Percentiles rank a stretch among this genome's conserved stretches.
Evolutionary conservation across 2,113 vertebrate species (phyloP).

Genomic region (Actinemys pallida): DNA sequence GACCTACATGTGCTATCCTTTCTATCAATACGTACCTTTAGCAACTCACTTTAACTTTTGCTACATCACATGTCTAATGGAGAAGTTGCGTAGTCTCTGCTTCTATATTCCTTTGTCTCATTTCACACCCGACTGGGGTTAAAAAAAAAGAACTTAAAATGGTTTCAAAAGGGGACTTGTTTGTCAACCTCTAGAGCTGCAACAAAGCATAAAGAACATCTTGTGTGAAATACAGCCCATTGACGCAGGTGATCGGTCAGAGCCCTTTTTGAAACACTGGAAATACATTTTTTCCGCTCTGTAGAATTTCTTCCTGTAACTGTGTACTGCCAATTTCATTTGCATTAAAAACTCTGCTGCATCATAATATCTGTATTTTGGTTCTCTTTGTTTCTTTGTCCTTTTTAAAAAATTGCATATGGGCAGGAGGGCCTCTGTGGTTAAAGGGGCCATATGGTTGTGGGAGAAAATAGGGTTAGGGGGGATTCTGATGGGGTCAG

Average conservation of each 20-base stretch:
- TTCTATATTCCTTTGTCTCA: background rate
- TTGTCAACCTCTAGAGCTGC: background rate
- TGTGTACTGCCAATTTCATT: background rate
- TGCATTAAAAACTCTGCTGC: background rate
- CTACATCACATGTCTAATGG: too few species aligned
- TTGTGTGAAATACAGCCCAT: background rate
- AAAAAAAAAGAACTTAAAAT: background rate
- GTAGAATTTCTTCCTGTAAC: background rate
- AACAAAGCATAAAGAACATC: background rate
- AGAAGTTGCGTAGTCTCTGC: background rate
- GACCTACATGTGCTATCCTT: background rate
- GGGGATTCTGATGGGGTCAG: too few species aligned
- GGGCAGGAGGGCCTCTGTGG: too few species aligned
- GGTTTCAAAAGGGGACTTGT: background rate
- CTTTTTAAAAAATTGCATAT: background rate
- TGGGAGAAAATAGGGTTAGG: too few species aligned
- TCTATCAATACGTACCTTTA: background rate
- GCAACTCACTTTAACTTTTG: background rate
- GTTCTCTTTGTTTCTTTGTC: background rate
- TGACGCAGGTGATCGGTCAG: accelerated
- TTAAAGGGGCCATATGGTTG: too few species aligned
- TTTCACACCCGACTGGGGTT: background rate
- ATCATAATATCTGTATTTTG: background rate
- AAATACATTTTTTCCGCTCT: background rate
- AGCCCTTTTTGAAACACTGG: background rate